Conservation (phyloP, 2,888 invertebrate species). For the Antheraea yamamai region DNA sequence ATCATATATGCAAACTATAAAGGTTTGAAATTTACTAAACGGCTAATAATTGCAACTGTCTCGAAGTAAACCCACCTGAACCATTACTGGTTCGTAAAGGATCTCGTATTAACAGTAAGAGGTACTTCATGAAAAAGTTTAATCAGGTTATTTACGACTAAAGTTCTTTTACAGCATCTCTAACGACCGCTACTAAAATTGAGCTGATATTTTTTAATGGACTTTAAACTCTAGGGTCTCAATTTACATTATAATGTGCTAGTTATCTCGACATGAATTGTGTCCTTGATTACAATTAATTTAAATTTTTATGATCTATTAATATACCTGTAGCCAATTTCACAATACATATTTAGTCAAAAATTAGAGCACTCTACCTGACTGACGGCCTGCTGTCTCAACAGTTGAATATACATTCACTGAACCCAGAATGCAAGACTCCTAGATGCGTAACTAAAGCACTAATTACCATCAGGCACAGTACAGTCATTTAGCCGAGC, state of each 20-base stretch:
- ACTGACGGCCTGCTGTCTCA: too few relatives aligned
- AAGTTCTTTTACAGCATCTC: slow-evolving; percentile 8
- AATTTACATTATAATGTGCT: neutral
- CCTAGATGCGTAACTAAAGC: too few relatives aligned
- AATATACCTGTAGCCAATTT: too few relatives aligned
- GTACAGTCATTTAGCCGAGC: too few relatives aligned
- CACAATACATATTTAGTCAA: too few relatives aligned
- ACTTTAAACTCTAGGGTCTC: neutral
- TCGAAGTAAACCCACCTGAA: neutral
- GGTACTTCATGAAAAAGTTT: neutral
- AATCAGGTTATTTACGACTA: neutral
- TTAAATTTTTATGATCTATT: neutral
- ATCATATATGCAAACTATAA: too few relatives aligned
- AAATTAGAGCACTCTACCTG: too few relatives aligned
- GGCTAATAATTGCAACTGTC: neutral
- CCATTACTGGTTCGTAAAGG: neutral
- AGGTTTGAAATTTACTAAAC: neutral
- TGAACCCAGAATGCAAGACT: too few relatives aligned
- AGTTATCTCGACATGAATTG: neutral
- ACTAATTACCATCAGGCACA: too few relatives aligned
- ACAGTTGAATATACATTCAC: too few relatives aligned
- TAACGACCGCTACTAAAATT: neutral
- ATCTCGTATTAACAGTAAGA: neutral
- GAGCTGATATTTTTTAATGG: slow-evolving; percentile 1
- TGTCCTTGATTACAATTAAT: neutral